Evolutionary conservation across 2,888 invertebrate species (phyloP).

Genomic region (Ashinkailepas kermadecensis): DNA sequence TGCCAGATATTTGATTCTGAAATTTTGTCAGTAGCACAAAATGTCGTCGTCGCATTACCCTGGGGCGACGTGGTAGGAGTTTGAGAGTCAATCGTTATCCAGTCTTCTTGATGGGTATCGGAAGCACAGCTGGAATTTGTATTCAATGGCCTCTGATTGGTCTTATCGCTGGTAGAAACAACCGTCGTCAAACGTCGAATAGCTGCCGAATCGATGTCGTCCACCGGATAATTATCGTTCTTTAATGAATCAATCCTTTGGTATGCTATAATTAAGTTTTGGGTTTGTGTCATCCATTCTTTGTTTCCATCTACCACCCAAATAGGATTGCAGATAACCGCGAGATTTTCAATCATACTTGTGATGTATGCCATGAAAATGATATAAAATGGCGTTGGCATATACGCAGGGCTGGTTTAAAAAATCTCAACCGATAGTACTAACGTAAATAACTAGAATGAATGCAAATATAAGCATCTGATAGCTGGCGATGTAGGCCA

Average conservation of each 20-base stretch:
- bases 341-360: neutral
- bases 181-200: neutral
- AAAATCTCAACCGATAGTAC: no score
- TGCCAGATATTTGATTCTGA: neutral
- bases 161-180: no score
- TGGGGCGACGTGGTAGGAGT: neutral
- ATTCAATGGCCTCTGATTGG: no score
- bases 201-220: neutral
- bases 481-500: no score
- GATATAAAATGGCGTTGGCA: no score
- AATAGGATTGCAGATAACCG: constrained; percentile 8
- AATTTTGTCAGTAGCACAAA: neutral
- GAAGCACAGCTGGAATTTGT: no score
- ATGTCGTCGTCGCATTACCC: neutral
- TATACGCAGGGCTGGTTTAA: no score
- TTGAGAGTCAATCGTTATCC: neutral
- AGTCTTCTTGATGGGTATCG: neutral
- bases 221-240: neutral
- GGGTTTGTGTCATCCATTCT: neutral
- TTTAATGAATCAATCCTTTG: neutral
- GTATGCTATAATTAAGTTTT: neutral
- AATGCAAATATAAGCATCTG: no score
- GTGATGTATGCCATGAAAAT: neutral
- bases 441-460: no score
- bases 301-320: neutral